Evolutionary conservation across 2,113 vertebrate genomes (phyloP).

Genomic region (Gymnocephalus cernua): DNA sequence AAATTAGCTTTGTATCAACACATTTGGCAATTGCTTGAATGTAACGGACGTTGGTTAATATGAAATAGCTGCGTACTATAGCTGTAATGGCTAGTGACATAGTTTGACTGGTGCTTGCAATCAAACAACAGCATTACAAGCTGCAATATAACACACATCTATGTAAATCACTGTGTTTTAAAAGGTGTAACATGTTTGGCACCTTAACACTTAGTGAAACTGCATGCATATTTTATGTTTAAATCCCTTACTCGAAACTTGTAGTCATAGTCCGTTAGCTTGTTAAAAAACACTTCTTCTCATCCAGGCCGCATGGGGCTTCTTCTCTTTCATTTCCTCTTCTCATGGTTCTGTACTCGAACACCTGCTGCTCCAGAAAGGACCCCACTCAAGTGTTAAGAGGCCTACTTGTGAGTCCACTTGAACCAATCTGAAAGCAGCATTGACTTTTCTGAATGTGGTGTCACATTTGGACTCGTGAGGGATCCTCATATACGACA

Average conservation of each 20-base stretch:
- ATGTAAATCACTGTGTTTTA: too few relatives aligned
- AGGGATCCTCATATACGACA: background rate
- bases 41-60: too few relatives aligned
- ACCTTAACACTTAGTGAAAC: too few relatives aligned
- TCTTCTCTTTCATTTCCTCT: slow-evolving; percentile 28
- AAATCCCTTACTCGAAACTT: background rate
- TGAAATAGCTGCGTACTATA: too few relatives aligned
- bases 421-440: slow-evolving; percentile 28
- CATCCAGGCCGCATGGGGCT: background rate
- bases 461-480: slow-evolving; percentile 6
- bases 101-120: too few relatives aligned
- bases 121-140: too few relatives aligned
- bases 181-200: too few relatives aligned
- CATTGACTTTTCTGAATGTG: slow-evolving; percentile 8
- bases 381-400: slow-evolving; percentile 29
- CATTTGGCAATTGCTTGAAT: too few relatives aligned
- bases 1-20: too few relatives aligned
- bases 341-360: background rate
- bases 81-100: too few relatives aligned
- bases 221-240: too few relatives aligned
- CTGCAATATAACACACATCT: too few relatives aligned
- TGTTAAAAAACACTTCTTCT: background rate
- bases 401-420: slow-evolving; percentile 23
- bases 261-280: background rate
- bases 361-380: slow-evolving; percentile 47